Evolutionary conservation across 2,888 invertebrate species (phyloP), one percentile per base, ranked within the genome.

Genomic region (Dichetophora obliterata): DNA sequence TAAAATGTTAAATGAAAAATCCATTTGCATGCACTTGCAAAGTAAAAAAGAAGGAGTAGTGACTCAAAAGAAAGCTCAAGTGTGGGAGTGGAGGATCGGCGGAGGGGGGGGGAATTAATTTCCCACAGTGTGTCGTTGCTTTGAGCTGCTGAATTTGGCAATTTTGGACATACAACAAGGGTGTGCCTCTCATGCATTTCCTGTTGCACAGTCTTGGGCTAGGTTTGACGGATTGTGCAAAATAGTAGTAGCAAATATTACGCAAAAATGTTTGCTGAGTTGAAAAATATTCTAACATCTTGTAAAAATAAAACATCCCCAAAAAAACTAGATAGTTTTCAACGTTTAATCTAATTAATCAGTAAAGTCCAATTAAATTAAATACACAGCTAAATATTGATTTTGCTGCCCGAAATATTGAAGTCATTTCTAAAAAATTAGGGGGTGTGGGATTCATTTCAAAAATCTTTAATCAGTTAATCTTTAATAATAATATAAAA

Each of bases 21-120:
- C 34, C 70, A 71, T 71, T 71, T 71, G 59, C 71, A 71, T 57
- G 71, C 57, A 71, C 71, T 71, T 71, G 71, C 57, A 22, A 71
- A 71, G 59, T 59, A n/a, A n/a, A n/a, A n/a, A n/a, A n/a, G 43
- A 27, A 31, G 59, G 16, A 50, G 68, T 5, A 75, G 59, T 69
- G 76, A 73, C 66, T 59, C 31, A 48, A 43, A 22, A 22, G 22
- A 24, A n/a, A 68, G 68, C 48, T 22, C 14, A 14, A 2, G 22
- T 61, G 27, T 3, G 14, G 61, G 9, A 24, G 31, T 3, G 5
- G 31, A 4, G 5, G 31, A 31, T 5, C 5, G 31, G 31, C 5
- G 31, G 31, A 31, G 59, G 27, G 19, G 59, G 34, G 52, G n/a
- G 61, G 48, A 61, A 43, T 43, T 61, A 24, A 72, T 48, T 72